Evolutionary conservation across 2,797 vertebrate genomes (phyloP).

Genomic region (Trachops cirrhosus): DNA sequence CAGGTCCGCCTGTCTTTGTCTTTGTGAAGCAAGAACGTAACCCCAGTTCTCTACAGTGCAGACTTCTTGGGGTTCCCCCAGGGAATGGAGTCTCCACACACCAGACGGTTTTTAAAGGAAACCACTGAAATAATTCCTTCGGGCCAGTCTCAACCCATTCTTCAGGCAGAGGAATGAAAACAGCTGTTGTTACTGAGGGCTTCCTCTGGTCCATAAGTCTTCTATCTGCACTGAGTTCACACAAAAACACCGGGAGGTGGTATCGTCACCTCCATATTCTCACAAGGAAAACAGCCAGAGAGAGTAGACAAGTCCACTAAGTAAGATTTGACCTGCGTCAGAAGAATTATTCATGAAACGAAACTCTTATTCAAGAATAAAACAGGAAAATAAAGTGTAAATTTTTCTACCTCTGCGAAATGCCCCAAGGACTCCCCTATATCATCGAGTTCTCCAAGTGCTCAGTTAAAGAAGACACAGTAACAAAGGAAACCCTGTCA

Average conservation of each 20-base stretch:
- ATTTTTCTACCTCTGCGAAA: neutral
- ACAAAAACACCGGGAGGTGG: neutral
- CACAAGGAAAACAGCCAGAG: neutral
- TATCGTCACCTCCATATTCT: neutral
- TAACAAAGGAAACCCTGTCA: neutral
- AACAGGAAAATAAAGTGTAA: neutral
- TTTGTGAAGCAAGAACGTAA: slow-evolving; percentile 13
- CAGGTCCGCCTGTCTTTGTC: neutral
- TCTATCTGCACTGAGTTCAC: neutral
- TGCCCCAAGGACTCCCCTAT: neutral
- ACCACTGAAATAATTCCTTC: neutral
- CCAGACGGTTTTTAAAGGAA: neutral
- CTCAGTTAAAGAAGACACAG: neutral
- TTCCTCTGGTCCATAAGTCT: neutral
- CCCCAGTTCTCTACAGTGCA: neutral
- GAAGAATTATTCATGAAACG: neutral
- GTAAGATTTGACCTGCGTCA: neutral
- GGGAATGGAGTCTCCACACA: neutral
- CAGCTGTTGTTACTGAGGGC: neutral
- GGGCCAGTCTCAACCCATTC: neutral
- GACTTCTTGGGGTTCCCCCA: neutral
- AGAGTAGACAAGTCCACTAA: neutral
- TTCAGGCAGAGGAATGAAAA: neutral
- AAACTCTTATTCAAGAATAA: neutral
- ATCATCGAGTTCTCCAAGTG: neutral